Conservation (phyloP, 1,140 invertebrate genomes). For the Hyles vespertilio region DNA sequence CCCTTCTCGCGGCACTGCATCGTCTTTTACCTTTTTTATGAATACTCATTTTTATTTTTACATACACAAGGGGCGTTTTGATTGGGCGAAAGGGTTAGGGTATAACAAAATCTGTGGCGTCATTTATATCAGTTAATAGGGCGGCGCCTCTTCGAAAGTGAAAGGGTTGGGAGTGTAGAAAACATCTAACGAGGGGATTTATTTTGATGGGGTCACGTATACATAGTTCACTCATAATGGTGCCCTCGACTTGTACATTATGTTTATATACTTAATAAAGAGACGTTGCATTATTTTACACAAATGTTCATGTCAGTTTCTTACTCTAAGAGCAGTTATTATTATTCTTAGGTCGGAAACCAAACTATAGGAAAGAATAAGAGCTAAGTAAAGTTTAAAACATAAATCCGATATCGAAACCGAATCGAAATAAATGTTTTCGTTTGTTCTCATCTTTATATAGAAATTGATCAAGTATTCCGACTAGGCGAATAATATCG, state of each 20-base stretch:
- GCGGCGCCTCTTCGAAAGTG: slow-evolving; percentile 37
- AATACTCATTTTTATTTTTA: slow-evolving; percentile 45
- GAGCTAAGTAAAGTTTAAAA: too few species aligned
- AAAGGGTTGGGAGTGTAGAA: slow-evolving; percentile 55
- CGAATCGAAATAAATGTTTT: too few species aligned
- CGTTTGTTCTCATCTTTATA: too few species aligned
- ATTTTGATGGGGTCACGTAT: slow-evolving; percentile 21
- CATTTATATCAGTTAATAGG: slow-evolving; percentile 29
- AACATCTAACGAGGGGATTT: slow-evolving; percentile 24
- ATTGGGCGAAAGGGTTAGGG: slow-evolving; percentile 68
- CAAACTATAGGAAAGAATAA: too few species aligned
- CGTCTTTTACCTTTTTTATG: slow-evolving; percentile 66
- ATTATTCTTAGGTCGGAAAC: too few species aligned
- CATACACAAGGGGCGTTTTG: slow-evolving; percentile 32
- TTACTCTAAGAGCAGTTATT: too few species aligned
- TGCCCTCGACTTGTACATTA: too few species aligned
- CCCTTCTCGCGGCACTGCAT: slow-evolving; percentile 17
- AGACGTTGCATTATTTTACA: too few species aligned
- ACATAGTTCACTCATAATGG: slow-evolving; percentile 13
- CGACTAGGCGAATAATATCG: too few species aligned
- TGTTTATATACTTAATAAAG: too few species aligned
- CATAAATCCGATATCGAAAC: too few species aligned
- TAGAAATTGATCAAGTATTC: background rate
- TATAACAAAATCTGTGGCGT: slow-evolving; percentile 52
- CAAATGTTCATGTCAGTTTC: too few species aligned